These are phyloP conservation scores for Montipora cactus DNA, from an alignment of 64 coral and sea anemone species.

Conservation along the genomic window DNA sequence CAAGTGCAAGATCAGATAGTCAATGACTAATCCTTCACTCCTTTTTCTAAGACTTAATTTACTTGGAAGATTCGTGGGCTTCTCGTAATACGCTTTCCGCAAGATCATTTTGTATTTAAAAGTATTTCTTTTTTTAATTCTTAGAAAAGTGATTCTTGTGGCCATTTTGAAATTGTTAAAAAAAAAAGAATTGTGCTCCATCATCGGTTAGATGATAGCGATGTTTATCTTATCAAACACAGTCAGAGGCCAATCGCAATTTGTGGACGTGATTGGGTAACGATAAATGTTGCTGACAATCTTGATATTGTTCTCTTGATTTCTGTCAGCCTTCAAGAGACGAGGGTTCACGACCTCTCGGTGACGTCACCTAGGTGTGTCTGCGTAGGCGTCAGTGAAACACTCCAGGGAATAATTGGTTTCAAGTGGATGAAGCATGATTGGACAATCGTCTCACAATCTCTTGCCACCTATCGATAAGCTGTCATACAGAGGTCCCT, in stretches of 20 bases:
- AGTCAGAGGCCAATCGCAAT: constrained; percentile 54
- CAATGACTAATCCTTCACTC: constrained; percentile 17
- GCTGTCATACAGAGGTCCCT: constrained; percentile 86
- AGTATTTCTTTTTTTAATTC: neutral
- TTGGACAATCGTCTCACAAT: constrained; percentile 72
- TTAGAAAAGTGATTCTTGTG: neutral
- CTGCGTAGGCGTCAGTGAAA: constrained; percentile 71
- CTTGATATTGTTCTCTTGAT: constrained; percentile 66
- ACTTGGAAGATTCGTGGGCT: neutral
- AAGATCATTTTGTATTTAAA: neutral
- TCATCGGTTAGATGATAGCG: constrained; percentile 39
- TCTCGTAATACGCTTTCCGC: neutral
- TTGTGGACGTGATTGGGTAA: constrained; percentile 58
- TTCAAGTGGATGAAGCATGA: constrained; percentile 60
- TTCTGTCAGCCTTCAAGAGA: constrained; percentile 46
- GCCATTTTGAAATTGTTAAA: constrained; percentile 14
- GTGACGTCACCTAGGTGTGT: constrained; percentile 96
- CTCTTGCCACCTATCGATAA: constrained; percentile 89
- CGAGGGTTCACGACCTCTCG: constrained; percentile 68
- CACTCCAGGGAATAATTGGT: constrained; percentile 91
- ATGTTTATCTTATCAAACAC: constrained; percentile 78
- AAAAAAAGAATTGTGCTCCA: neutral
- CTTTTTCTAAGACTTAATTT: neutral
- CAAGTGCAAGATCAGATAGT: constrained; percentile 31
- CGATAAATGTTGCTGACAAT: constrained; percentile 64